A percentile compares a stretch with the other conserved stretches of the same genome.
Evolutionary conservation across 1,140 invertebrate genomes (phyloP).

Genomic region (Bursaphelenchus mucronatus): DNA sequence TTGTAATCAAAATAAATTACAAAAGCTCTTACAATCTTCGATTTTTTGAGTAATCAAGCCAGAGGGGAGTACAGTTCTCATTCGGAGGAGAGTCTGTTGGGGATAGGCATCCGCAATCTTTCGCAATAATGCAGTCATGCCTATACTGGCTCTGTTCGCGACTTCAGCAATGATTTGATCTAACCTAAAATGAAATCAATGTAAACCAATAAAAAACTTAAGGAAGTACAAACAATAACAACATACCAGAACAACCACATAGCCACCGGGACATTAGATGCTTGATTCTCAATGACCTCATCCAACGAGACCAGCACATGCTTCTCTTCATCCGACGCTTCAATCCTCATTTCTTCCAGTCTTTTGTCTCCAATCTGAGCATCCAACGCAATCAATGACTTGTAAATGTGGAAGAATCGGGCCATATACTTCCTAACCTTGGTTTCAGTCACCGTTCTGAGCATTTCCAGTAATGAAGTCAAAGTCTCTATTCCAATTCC

Average conservation of each 20-base stretch:
- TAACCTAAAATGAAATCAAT: constrained; percentile 26
- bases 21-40: constrained; percentile 22
- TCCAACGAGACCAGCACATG: constrained; percentile 23
- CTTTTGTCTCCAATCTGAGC: constrained; percentile 30
- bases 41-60: constrained; percentile 19
- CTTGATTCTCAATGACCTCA: constrained; percentile 23
- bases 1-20: neutral
- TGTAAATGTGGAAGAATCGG: constrained; percentile 22
- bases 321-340: neutral
- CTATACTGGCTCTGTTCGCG: constrained; percentile 2
- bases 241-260: constrained; percentile 44
- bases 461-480: constrained; percentile 2
- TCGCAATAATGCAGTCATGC: constrained; percentile 30
- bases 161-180: constrained; percentile 40
- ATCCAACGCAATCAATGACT: constrained; percentile 30
- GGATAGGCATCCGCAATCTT: constrained; percentile 38
- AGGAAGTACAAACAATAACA: neutral
- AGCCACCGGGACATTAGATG: constrained; percentile 19
- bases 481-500: constrained; percentile 12
- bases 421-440: constrained; percentile 3
- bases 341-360: constrained; percentile 28
- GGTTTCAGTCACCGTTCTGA: constrained; percentile 7
- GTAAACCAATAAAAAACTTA: neutral
- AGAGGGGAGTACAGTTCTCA: constrained; percentile 25
- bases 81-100: constrained; percentile 26